Percentiles rank a stretch among this genome's conserved stretches.
phyloP scores from a whole-genome alignment of 2,888 invertebrate species.

The Microctonus brassicae region DNA sequence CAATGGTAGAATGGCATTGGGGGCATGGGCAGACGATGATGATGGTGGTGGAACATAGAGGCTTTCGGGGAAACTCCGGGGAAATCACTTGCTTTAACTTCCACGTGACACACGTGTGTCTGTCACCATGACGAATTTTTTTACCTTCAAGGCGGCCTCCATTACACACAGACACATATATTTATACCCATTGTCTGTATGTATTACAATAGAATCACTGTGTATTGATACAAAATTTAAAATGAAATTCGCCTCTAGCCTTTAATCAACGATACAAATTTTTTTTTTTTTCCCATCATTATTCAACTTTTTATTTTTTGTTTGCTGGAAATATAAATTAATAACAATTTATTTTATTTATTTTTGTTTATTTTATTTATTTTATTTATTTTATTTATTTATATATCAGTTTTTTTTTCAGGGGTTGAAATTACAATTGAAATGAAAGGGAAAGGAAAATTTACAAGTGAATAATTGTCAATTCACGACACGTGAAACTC shows the following conservation, averaged over 20 bases:
- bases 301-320: too few relatives aligned
- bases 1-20: not conserved
- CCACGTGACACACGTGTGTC: conserved; percentile 11
- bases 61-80: conserved; percentile 17
- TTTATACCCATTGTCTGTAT: not conserved
- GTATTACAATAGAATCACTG: not conserved
- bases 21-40: not conserved
- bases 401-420: not conserved
- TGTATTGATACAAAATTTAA: not conserved
- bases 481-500: conserved; percentile 52
- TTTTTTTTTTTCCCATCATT: not conserved
- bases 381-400: not conserved
- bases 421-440: not conserved
- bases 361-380: not conserved
- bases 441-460: conserved; percentile 9
- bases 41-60: not conserved
- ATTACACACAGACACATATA: not conserved
- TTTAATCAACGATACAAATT: not conserved
- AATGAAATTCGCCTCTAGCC: not conserved
- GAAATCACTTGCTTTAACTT: conserved; percentile 22
- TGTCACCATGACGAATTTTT: conserved; percentile 17
- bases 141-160: not conserved
- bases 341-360: too few relatives aligned
- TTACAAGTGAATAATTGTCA: conserved; percentile 46
- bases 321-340: too few relatives aligned